A percentile compares a stretch with the other conserved stretches of the same genome.
phyloP scores from a whole-genome alignment of 2,888 invertebrate genomes.

The Craniophora ligustri region DNA sequence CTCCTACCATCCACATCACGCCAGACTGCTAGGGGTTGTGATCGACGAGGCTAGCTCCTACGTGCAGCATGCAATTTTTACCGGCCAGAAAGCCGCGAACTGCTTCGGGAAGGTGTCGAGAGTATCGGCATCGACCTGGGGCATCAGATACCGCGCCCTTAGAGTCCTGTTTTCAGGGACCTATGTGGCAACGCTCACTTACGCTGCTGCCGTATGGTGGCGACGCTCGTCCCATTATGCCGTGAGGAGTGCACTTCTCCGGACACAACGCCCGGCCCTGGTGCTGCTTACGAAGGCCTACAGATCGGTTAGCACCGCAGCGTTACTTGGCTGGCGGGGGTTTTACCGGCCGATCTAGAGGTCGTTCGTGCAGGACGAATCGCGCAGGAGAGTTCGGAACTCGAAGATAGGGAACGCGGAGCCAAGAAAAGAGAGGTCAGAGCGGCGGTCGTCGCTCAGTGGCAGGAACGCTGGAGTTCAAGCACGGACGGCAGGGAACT shows the following conservation, averaged over 20 bases:
- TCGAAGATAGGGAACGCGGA: no score
- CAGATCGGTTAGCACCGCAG: conserved; percentile 12
- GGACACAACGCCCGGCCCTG: conserved; percentile 8
- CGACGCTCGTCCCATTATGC: background rate
- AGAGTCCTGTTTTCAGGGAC: conserved; percentile 3
- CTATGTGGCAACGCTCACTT: conserved; percentile 49
- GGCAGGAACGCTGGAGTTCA: no score
- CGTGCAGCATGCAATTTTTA: conserved; percentile 30
- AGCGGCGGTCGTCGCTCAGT: no score
- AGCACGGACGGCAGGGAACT: no score
- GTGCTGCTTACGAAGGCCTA: conserved; percentile 31
- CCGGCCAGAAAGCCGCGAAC: conserved; percentile 31
- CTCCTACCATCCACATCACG: background rate
- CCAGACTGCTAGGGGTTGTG: conserved; percentile 3
- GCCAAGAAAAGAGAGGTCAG: no score
- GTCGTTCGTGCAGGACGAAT: conserved; percentile 21
- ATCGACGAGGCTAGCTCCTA: conserved; percentile 4
- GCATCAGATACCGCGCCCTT: conserved; percentile 39
- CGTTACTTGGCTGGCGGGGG: conserved; percentile 25
- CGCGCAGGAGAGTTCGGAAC: no score
- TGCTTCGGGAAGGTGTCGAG: background rate
- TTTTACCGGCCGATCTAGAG: conserved; percentile 38
- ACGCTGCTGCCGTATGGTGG: background rate
- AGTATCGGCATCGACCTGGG: conserved; percentile 45
- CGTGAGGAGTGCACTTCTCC: background rate